These are phyloP conservation scores for Rhegmatorhina hoffmannsi DNA, from an alignment of 2,113 vertebrate genomes.

Conservation along the genomic window DNA sequence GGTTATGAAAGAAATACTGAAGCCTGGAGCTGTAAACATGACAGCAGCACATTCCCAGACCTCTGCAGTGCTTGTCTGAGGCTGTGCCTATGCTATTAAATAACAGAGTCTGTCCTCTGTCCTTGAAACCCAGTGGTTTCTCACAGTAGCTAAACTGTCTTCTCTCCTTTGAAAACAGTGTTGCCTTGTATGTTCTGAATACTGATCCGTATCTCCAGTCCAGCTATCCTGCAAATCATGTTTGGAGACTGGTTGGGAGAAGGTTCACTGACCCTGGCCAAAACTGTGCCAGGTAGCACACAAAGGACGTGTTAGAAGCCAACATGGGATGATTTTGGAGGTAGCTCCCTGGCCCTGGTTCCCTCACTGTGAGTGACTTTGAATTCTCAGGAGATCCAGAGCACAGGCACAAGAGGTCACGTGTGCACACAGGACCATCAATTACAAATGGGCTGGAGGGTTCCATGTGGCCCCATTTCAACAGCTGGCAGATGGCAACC, in stretches of 20 bases:
- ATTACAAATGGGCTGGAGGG: background rate
- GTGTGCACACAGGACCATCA: background rate
- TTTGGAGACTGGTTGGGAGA: background rate
- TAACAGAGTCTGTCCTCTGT: background rate
- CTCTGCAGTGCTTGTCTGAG: background rate
- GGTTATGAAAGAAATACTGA: background rate
- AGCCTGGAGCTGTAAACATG: background rate
- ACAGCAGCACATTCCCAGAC: background rate
- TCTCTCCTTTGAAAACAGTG: background rate
- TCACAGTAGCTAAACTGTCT: background rate
- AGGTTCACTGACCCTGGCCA: rapidly evolving
- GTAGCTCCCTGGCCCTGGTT: background rate
- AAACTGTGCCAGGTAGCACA: background rate
- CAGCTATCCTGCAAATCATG: background rate
- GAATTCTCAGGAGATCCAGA: background rate
- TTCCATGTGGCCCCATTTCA: background rate
- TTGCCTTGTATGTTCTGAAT: rapidly evolving
- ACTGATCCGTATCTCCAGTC: background rate
- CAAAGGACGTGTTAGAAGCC: background rate
- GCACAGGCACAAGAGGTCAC: background rate
- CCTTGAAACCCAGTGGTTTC: background rate
- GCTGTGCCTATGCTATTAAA: background rate
- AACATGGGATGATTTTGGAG: background rate
- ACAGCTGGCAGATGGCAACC: background rate
- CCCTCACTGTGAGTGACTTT: background rate